Percentiles rank a stretch among this genome's conserved stretches.
These are phyloP conservation scores for Monarcha castaneiventris DNA, from an alignment of 2,113 vertebrate genomes.

Conservation along the genomic window DNA sequence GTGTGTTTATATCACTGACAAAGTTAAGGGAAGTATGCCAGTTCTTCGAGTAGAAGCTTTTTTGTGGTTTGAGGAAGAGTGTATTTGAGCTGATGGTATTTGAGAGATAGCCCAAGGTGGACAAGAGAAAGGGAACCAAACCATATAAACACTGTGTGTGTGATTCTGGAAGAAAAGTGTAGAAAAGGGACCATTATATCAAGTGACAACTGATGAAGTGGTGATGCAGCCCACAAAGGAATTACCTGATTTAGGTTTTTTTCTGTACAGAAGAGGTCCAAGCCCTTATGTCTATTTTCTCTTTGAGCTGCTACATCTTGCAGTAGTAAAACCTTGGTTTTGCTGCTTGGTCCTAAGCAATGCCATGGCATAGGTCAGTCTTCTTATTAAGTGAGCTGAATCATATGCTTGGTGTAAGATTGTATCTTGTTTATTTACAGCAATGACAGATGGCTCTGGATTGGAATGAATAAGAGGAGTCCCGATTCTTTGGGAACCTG, in stretches of 20 bases:
- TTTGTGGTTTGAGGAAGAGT: not conserved
- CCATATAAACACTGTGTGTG: not conserved
- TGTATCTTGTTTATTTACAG: constrained; percentile 53
- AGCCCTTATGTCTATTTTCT: not conserved
- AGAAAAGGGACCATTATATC: not conserved
- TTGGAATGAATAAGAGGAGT: constrained; percentile 92
- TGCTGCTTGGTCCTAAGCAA: not conserved
- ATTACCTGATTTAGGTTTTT: not conserved
- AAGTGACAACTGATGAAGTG: not conserved
- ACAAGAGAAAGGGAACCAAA: not conserved
- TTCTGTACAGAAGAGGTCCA: not conserved
- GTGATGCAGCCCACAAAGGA: not conserved
- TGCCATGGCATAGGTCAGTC: not conserved
- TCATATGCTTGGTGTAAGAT: not conserved
- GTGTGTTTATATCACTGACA: not conserved
- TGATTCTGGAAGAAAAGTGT: not conserved
- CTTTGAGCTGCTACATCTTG: not conserved
- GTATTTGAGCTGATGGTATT: not conserved
- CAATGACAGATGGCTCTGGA: constrained; percentile 88
- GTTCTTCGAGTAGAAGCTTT: not conserved
- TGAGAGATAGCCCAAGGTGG: not conserved
- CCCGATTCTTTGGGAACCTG: constrained; percentile 84
- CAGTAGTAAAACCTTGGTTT: not conserved
- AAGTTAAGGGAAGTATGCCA: not conserved
- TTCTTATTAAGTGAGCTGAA: not conserved